Evolutionary conservation across 2,888 invertebrate species (phyloP).

Genomic region (Drosophila heteroneura): DNA sequence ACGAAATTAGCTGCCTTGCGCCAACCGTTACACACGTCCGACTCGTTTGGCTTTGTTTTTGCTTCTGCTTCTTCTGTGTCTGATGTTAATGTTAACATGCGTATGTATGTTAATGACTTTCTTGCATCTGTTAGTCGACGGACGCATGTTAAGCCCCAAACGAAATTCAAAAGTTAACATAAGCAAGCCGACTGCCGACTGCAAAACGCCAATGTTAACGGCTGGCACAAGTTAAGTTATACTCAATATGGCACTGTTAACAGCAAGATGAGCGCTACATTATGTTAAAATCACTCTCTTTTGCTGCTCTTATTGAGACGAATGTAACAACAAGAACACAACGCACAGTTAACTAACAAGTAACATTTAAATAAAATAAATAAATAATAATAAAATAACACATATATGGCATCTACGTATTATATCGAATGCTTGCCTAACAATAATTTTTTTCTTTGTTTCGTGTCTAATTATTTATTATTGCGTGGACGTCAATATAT

Average conservation of each 20-base stretch:
- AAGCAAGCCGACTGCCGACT: conserved; percentile 4
- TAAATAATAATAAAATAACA: not conserved
- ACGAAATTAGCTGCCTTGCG: conserved; percentile 34
- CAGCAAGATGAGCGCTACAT: conserved; percentile 16
- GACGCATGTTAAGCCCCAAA: conserved; percentile 25
- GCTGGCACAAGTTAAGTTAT: conserved; percentile 35
- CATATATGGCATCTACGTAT: not conserved
- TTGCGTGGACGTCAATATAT: not conserved
- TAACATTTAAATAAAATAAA: not conserved
- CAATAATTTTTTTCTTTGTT: not conserved
- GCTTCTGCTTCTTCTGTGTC: conserved; percentile 49
- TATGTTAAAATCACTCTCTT: conserved; percentile 28
- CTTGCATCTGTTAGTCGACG: conserved; percentile 24
- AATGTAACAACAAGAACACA: conserved; percentile 24
- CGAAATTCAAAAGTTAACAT: conserved; percentile 18
- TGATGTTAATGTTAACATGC: conserved; percentile 31
- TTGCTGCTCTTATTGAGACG: conserved; percentile 4
- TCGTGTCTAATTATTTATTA: not conserved
- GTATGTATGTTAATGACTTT: conserved; percentile 27
- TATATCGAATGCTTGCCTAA: not conserved
- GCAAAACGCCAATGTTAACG: conserved; percentile 9
- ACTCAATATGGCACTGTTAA: conserved; percentile 45
- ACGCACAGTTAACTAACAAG: conserved; percentile 5
- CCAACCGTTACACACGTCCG: conserved; percentile 54
- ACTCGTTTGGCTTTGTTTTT: conserved; percentile 54